phyloP scores from a whole-genome alignment of 2,888 invertebrate genomes.

The Scaptomyza flava region DNA sequence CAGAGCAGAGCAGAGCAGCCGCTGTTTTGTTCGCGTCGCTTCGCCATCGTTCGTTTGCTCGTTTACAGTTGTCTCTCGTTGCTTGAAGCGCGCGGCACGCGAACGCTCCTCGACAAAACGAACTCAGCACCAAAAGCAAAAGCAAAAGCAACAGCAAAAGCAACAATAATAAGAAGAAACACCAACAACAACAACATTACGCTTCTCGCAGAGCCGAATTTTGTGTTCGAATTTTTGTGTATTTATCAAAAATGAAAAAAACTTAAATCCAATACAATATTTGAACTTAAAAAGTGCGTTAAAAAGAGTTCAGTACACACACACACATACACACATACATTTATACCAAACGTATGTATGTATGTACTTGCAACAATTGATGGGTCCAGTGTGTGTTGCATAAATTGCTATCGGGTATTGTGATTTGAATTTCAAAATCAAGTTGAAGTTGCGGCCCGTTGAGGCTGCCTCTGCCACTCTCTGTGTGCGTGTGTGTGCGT shows the following conservation, averaged over 20 bases:
- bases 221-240: slow-evolving; percentile 61
- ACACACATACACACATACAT: background rate
- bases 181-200: slow-evolving; percentile 37
- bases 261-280: slow-evolving; percentile 7
- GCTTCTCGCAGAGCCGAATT: slow-evolving; percentile 30
- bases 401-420: slow-evolving; percentile 67
- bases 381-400: slow-evolving; percentile 64
- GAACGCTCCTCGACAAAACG: slow-evolving; percentile 63
- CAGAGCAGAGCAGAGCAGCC: slow-evolving; percentile 45
- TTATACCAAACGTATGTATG: slow-evolving; percentile 4
- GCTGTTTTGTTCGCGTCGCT: slow-evolving; percentile 70
- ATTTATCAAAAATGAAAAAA: slow-evolving; percentile 39
- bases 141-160: slow-evolving; percentile 24
- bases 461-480: slow-evolving; percentile 22
- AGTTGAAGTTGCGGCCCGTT: slow-evolving; percentile 52
- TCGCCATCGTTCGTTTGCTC: slow-evolving; percentile 64
- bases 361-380: slow-evolving; percentile 45
- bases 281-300: slow-evolving; percentile 53
- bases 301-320: slow-evolving; percentile 32
- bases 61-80: slow-evolving; percentile 83
- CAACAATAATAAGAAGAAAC: slow-evolving; percentile 3
- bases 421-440: slow-evolving; percentile 79
- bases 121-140: slow-evolving; percentile 36
- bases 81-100: slow-evolving; percentile 81
- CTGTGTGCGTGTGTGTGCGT: slow-evolving; percentile 5